Conservation (phyloP, 2,888 invertebrate genomes). For the Diogma glabrata region DNA sequence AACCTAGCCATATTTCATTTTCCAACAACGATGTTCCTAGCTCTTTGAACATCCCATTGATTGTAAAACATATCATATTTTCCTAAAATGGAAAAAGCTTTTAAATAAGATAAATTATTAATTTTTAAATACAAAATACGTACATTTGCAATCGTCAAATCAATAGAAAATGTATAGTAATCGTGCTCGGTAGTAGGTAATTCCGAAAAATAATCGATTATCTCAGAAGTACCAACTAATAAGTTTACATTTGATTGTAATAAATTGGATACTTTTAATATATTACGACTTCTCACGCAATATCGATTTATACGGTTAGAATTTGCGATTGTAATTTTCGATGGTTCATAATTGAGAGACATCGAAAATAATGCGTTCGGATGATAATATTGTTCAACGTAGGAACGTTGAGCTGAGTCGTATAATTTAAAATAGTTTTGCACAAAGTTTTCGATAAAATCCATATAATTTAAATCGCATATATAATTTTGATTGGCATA, state of each 20-base stretch:
- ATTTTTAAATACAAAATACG: too few relatives aligned
- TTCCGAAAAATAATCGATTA: not conserved
- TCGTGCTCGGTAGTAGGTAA: conserved; percentile 1
- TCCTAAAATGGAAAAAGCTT: too few relatives aligned
- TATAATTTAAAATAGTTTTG: conserved; percentile 1
- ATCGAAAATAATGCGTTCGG: conserved; percentile 3
- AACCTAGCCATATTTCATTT: conserved; percentile 10
- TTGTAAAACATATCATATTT: conserved; percentile 2
- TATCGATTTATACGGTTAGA: not conserved
- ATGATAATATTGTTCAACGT: conserved; percentile 1
- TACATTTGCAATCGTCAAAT: not conserved
- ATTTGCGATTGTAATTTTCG: conserved; percentile 5
- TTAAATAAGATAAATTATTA: too few relatives aligned
- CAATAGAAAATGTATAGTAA: conserved; percentile 2
- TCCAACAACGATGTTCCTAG: not conserved
- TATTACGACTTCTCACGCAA: not conserved
- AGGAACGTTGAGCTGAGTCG: conserved; percentile 8
- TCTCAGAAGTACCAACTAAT: not conserved
- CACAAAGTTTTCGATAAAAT: conserved; percentile 9
- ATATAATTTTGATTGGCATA: conserved; percentile 8
- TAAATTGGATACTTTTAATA: not conserved
- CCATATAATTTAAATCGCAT: conserved; percentile 6
- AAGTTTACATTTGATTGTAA: not conserved
- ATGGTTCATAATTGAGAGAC: not conserved
- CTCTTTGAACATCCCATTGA: conserved; percentile 11